Evolutionary conservation across 2,113 vertebrate genomes (phyloP).

Genomic region (Echinops telfairi): DNA sequence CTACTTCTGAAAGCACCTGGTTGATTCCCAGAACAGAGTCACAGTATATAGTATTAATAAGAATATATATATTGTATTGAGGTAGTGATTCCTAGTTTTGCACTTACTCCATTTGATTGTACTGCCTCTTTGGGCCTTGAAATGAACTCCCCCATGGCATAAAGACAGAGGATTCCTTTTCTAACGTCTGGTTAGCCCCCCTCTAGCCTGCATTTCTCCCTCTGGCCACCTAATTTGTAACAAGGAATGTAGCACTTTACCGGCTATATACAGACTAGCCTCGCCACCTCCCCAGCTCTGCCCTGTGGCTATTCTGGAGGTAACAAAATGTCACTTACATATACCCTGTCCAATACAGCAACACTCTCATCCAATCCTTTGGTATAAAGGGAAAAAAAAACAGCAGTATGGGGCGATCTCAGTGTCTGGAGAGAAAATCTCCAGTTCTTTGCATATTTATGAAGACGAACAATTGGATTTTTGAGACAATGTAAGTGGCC

Average conservation of each 20-base stretch:
- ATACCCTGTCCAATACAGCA: slow-evolving; percentile 17
- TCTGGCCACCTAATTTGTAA: slow-evolving; percentile 33
- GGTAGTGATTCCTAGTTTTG: not conserved
- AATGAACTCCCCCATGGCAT: slow-evolving; percentile 34
- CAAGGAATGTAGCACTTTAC: slow-evolving; percentile 13
- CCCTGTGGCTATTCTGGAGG: not conserved
- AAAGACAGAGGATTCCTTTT: slow-evolving; percentile 27
- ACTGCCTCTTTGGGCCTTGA: slow-evolving; percentile 28
- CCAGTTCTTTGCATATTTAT: slow-evolving; percentile 69
- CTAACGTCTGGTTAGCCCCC: slow-evolving; percentile 6
- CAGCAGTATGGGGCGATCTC: slow-evolving; percentile 19
- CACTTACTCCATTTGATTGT: slow-evolving; percentile 46
- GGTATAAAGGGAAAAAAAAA: slow-evolving; percentile 23
- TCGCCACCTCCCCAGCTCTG: not conserved
- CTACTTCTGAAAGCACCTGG: slow-evolving; percentile 29
- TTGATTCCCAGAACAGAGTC: slow-evolving; percentile 26
- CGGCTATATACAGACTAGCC: not conserved
- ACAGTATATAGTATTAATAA: slow-evolving; percentile 12
- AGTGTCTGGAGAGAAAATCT: slow-evolving; percentile 60
- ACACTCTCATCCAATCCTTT: slow-evolving; percentile 5
- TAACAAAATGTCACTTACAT: slow-evolving; percentile 50
- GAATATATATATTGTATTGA: slow-evolving; percentile 53
- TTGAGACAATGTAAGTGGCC: slow-evolving; percentile 71
- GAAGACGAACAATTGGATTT: slow-evolving; percentile 75
- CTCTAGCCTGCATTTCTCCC: not conserved